These are phyloP conservation scores for Eilema griseolum DNA, from an alignment of 2,888 invertebrate species.

Conservation along the genomic window DNA sequence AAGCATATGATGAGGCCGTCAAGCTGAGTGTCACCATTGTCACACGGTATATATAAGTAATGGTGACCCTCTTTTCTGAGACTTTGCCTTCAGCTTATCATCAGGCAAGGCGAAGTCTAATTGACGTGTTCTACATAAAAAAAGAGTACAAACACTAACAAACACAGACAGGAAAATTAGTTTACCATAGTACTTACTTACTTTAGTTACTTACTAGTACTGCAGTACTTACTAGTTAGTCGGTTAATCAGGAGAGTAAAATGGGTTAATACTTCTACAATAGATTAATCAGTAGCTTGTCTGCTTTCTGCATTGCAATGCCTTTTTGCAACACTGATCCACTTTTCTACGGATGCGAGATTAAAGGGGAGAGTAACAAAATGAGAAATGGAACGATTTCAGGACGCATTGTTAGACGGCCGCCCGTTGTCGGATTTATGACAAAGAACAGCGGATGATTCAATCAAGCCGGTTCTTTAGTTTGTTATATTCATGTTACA, in stretches of 20 bases:
- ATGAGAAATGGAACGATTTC: constrained; percentile 87
- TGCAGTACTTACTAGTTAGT: too few species aligned
- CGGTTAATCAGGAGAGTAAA: constrained; percentile 50
- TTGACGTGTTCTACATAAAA: too few species aligned
- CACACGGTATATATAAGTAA: too few species aligned
- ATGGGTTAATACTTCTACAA: constrained; percentile 67
- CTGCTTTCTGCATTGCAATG: constrained; percentile 82
- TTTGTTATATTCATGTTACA: constrained; percentile 85
- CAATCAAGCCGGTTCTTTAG: constrained; percentile 85
- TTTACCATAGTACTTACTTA: too few species aligned
- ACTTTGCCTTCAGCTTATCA: too few species aligned
- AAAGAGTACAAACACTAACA: too few species aligned
- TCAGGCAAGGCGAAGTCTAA: too few species aligned
- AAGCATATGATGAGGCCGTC: too few species aligned
- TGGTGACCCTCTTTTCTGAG: too few species aligned
- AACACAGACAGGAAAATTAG: neutral
- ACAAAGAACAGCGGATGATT: constrained; percentile 87
- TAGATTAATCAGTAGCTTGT: constrained; percentile 82
- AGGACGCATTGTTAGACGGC: constrained; percentile 84
- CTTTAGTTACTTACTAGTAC: too few species aligned
- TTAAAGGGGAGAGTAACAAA: constrained; percentile 86
- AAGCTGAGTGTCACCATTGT: too few species aligned
- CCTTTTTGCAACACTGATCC: constrained; percentile 85
- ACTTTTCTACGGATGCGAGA: constrained; percentile 86
- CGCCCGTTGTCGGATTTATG: constrained; percentile 86